A percentile compares a stretch with the other conserved stretches of the same genome.
Evolutionary conservation across 1,140 invertebrate genomes (phyloP).

Genomic region (Tribolium madens): DNA sequence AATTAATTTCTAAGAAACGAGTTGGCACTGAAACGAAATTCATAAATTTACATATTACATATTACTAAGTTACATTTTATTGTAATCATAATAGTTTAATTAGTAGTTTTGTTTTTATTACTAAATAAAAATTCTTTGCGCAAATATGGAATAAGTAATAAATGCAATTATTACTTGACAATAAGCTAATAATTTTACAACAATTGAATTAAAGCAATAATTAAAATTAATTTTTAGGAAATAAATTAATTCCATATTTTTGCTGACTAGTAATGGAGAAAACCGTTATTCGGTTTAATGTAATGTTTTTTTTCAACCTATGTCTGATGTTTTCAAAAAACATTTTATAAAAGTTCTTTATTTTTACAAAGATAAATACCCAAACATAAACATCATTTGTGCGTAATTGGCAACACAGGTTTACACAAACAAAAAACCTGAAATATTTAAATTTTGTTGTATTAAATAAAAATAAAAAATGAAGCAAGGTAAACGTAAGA

Average conservation of each 20-base stretch:
- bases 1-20: no score
- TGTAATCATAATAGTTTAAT: background rate
- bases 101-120: background rate
- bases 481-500: no score
- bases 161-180: background rate
- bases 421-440: background rate
- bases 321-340: background rate
- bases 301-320: background rate
- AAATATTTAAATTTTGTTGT: background rate
- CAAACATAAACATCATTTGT: background rate
- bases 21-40: no score
- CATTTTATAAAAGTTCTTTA: background rate
- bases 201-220: no score
- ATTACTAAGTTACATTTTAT: background rate
- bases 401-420: background rate
- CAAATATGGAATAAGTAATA: no score
- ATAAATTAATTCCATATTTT: no score
- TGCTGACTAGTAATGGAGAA: background rate
- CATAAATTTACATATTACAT: background rate
- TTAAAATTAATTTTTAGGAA: no score
- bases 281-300: background rate
- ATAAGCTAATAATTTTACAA: background rate
- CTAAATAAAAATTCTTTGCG: no score
- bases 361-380: background rate
- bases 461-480: background rate